phyloP scores from a whole-genome alignment of 2,888 invertebrate species.

The Chrysodeixis includens region DNA sequence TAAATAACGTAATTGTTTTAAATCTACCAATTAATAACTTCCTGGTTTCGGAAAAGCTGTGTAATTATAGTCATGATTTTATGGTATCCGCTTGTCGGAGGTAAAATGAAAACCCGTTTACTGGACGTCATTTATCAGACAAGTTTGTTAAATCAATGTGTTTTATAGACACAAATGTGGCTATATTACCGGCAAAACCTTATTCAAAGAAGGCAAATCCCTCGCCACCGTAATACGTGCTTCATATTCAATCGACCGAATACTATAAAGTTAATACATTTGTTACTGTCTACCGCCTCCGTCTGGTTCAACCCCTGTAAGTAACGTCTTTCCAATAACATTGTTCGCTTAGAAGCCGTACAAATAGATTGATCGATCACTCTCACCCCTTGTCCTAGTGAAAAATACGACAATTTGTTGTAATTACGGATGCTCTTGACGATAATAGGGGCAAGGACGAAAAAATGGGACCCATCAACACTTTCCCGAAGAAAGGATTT shows the following conservation, averaged over 20 bases:
- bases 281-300: constrained; percentile 4
- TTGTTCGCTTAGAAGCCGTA: constrained; percentile 35
- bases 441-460: constrained; percentile 10
- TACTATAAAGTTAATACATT: constrained; percentile 3
- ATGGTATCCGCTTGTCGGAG: too few species aligned
- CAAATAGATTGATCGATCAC: constrained; percentile 66
- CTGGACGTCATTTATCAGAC: too few species aligned
- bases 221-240: background rate
- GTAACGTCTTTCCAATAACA: constrained; percentile 39
- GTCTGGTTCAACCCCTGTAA: constrained; percentile 20
- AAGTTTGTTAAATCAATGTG: background rate
- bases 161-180: background rate
- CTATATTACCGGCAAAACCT: background rate
- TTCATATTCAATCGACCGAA: background rate
- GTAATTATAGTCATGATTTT: too few species aligned
- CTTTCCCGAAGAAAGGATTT: background rate
- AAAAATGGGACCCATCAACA: background rate
- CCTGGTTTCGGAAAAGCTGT: background rate
- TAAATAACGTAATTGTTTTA: too few species aligned
- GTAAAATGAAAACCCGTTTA: too few species aligned
- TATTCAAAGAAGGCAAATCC: background rate
- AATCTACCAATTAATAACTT: too few species aligned
- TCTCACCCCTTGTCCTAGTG: constrained; percentile 47
- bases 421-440: constrained; percentile 43
- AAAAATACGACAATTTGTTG: constrained; percentile 67